phyloP scores from a whole-genome alignment of 2,113 vertebrate genomes.

The Malurus cyaneus region DNA sequence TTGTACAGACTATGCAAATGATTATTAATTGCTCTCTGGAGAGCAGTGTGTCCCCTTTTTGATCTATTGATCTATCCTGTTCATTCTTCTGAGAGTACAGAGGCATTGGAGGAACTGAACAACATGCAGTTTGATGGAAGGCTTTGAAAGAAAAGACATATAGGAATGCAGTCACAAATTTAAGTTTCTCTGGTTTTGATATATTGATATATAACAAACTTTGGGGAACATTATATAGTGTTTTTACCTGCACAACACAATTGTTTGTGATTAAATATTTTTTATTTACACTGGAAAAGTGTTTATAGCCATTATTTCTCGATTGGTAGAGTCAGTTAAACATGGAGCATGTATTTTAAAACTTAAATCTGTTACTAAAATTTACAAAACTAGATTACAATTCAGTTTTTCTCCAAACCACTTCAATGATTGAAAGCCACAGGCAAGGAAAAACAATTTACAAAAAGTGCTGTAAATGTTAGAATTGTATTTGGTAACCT shows the following conservation, averaged over 20 bases:
- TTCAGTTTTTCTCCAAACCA: neutral
- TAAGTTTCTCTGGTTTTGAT: neutral
- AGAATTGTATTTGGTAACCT: neutral
- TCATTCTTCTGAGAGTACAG: neutral
- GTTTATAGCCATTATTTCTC: neutral
- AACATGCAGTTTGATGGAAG: neutral
- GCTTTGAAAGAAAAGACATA: neutral
- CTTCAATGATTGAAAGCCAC: neutral
- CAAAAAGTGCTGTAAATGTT: neutral
- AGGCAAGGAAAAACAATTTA: neutral
- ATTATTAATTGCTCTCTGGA: conserved; percentile 55
- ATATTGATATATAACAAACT: neutral
- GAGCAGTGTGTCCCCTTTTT: neutral
- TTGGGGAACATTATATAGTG: neutral
- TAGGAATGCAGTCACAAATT: neutral
- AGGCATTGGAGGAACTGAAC: neutral
- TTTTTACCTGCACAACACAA: neutral
- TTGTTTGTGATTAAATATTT: neutral
- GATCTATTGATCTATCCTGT: neutral
- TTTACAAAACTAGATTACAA: neutral
- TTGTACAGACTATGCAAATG: conserved; percentile 11
- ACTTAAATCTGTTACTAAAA: neutral
- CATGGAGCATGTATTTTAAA: neutral
- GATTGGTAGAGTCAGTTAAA: neutral
- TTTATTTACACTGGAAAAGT: neutral